phyloP scores from a whole-genome alignment of 2,888 invertebrate species.

The Pollenia labialis region DNA sequence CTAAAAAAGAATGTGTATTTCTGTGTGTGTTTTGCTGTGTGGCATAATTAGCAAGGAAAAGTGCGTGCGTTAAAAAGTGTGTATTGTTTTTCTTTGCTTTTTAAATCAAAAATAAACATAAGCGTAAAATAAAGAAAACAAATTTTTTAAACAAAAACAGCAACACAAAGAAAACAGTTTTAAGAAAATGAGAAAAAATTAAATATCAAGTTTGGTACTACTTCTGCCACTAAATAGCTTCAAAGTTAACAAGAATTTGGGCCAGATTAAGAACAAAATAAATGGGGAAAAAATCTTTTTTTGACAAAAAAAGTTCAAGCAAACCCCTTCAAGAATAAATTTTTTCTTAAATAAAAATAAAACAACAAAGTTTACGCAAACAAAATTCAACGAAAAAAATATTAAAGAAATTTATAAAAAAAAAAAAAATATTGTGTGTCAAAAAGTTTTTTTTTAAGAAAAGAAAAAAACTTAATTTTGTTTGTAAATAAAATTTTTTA shows the following conservation, averaged over 20 bases:
- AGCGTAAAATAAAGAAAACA: conserved; percentile 18
- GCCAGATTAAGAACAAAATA: conserved; percentile 38
- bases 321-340: background rate
- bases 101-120: conserved; percentile 29
- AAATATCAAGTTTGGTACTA: conserved; percentile 18
- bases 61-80: conserved; percentile 27
- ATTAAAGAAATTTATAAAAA: background rate
- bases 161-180: background rate
- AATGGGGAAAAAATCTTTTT: background rate
- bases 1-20: background rate
- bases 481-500: background rate
- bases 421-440: background rate
- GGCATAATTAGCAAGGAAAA: conserved; percentile 14
- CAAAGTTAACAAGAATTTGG: conserved; percentile 44
- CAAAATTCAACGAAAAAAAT: background rate
- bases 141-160: background rate
- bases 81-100: conserved; percentile 11
- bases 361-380: background rate
- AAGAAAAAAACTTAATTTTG: too few species aligned
- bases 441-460: too few species aligned
- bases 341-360: conserved; percentile 4
- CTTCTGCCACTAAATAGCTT: conserved; percentile 12
- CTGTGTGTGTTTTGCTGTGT: background rate
- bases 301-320: background rate
- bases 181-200: background rate